Evolutionary conservation across 2,888 invertebrate genomes (phyloP).

Genomic region (Spatulosminthurus flaviceps): DNA sequence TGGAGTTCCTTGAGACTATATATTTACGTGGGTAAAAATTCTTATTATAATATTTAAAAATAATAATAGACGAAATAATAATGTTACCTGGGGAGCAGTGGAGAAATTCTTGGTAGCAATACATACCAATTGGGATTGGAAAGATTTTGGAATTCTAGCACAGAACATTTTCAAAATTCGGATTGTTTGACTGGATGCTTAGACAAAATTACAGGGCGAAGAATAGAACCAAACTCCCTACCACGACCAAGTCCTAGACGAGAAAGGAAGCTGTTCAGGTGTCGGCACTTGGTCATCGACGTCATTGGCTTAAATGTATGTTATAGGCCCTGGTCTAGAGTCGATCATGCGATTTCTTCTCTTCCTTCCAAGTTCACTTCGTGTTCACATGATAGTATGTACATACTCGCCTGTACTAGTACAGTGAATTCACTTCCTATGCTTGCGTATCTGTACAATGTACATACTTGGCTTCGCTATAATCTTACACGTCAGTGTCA

Average conservation of each 20-base stretch:
- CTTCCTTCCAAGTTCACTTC: neutral
- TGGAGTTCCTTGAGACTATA: too few species aligned
- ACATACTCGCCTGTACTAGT: neutral
- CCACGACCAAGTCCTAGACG: slow-evolving; percentile 1
- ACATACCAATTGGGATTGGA: slow-evolving; percentile 52
- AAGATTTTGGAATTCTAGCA: slow-evolving; percentile 57
- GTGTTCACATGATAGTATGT: neutral
- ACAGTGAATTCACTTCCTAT: neutral
- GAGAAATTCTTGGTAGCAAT: slow-evolving; percentile 57
- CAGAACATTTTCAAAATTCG: slow-evolving; percentile 58
- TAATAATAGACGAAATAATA: neutral
- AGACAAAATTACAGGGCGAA: neutral
- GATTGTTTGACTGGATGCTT: neutral
- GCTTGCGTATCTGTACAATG: too few species aligned
- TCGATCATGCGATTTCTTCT: slow-evolving; percentile 26
- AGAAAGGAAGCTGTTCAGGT: slow-evolving; percentile 22
- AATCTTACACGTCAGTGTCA: too few species aligned
- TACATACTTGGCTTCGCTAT: too few species aligned
- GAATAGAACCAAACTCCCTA: neutral
- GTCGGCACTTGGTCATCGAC: slow-evolving; percentile 15
- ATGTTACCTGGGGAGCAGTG: slow-evolving; percentile 55
- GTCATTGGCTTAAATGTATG: slow-evolving; percentile 22
- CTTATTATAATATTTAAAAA: neutral
- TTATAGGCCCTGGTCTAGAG: neutral
- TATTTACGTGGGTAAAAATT: too few species aligned